phyloP scores from a whole-genome alignment of 2,113 vertebrate genomes.

The Corythornis cristatus region DNA sequence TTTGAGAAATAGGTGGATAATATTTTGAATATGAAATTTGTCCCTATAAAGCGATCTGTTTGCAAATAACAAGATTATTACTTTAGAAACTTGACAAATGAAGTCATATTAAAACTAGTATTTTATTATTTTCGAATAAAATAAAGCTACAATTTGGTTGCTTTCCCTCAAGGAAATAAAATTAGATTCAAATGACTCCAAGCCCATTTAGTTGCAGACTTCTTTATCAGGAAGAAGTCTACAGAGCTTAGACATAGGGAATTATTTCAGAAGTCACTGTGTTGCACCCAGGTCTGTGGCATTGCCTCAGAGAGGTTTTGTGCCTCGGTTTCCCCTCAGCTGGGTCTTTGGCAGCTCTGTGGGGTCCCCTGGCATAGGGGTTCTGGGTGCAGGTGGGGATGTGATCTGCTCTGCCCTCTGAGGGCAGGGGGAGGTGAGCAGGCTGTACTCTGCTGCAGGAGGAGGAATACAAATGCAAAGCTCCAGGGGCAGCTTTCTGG shows the following conservation, averaged over 20 bases:
- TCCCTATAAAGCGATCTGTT: not conserved
- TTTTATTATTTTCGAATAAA: not conserved
- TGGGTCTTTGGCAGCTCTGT: fast-evolving
- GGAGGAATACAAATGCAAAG: not conserved
- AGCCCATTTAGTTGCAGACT: fast-evolving
- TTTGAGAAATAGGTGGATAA: fast-evolving
- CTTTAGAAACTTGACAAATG: not conserved
- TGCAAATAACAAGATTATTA: fast-evolving
- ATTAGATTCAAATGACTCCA: not conserved
- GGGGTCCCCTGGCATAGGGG: not conserved
- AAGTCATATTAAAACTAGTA: not conserved
- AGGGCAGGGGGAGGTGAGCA: not conserved
- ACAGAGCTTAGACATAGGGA: fast-evolving
- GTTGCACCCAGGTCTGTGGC: fast-evolving
- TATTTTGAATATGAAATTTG: not conserved
- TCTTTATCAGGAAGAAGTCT: fast-evolving
- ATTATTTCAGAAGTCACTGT: not conserved
- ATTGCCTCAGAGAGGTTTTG: fast-evolving
- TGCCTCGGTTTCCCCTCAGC: not conserved
- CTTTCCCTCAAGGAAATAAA: not conserved
- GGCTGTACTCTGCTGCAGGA: not conserved
- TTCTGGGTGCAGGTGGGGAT: fast-evolving
- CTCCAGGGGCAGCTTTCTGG: not conserved
- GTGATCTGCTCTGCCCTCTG: too few relatives aligned
- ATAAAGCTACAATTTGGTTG: not conserved